Evolutionary conservation across 1,140 invertebrate genomes (phyloP).

Genomic region (Idris sp.): DNA sequence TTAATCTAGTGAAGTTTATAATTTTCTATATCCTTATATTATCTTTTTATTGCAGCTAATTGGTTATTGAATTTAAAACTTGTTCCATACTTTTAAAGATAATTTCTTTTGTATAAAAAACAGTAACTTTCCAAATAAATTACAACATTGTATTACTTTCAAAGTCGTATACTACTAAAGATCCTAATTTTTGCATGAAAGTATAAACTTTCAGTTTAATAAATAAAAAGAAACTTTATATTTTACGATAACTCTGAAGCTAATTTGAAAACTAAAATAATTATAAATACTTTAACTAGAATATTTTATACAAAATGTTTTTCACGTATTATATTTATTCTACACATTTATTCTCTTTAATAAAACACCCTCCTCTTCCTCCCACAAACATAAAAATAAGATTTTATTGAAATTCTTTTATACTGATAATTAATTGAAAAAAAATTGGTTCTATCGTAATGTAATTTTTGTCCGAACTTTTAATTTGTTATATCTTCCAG

Average conservation of each 20-base stretch:
- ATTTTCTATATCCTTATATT: constrained; percentile 11
- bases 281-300: not conserved
- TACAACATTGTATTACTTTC: constrained; percentile 33
- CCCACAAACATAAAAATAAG: too few species aligned
- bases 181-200: constrained; percentile 39
- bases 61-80: constrained; percentile 33
- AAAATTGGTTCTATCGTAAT: not conserved
- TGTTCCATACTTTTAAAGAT: constrained; percentile 20
- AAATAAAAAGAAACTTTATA: constrained; percentile 35
- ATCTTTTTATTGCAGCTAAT: constrained; percentile 12
- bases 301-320: too few species aligned
- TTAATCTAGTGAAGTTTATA: not conserved
- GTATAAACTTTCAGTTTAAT: constrained; percentile 35
- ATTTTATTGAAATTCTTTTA: too few species aligned
- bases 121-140: constrained; percentile 40
- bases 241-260: constrained; percentile 11
- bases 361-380: too few species aligned
- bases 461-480: too few species aligned
- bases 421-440: too few species aligned
- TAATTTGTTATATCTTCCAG: too few species aligned
- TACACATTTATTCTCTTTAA: too few species aligned
- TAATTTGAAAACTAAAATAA: constrained; percentile 35
- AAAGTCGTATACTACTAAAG: constrained; percentile 38
- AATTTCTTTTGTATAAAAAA: constrained; percentile 35
- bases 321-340: too few species aligned